Evolutionary conservation across 2,113 vertebrate genomes (phyloP).

Genomic region (Mesitornis unicolor): DNA sequence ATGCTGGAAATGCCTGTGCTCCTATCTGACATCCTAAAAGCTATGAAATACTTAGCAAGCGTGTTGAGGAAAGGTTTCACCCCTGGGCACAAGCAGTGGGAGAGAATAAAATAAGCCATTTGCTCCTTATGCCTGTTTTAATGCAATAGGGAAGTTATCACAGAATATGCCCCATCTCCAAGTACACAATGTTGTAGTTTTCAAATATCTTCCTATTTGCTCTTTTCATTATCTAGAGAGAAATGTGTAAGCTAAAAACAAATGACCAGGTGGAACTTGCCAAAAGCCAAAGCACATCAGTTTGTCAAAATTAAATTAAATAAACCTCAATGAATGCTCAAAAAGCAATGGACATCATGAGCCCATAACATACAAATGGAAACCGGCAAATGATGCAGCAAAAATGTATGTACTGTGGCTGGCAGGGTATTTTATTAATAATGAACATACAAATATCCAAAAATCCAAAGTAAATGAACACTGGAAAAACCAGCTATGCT

Average conservation of each 20-base stretch:
- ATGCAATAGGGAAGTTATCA: fast-evolving
- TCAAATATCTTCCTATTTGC: not conserved
- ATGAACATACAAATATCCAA: not conserved
- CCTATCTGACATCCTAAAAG: not conserved
- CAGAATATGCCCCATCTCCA: not conserved
- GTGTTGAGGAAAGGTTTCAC: not conserved
- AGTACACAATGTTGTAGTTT: not conserved
- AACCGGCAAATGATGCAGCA: not conserved
- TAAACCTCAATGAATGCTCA: not conserved
- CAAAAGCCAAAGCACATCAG: not conserved
- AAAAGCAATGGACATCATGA: not conserved
- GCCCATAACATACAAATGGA: not conserved
- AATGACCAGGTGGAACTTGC: not conserved
- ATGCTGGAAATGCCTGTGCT: not conserved
- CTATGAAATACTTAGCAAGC: not conserved
- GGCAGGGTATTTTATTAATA: not conserved
- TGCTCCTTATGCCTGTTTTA: not conserved
- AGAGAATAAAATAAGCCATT: not conserved
- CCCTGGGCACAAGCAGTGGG: not conserved
- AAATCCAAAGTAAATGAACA: not conserved
- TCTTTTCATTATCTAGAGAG: not conserved
- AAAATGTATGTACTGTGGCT: not conserved
- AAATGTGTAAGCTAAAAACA: not conserved
- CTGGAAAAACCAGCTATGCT: not conserved
- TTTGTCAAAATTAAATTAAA: not conserved